Percentiles rank a stretch among this genome's conserved stretches.
Evolutionary conservation across 2,113 vertebrate species (phyloP).

Genomic region (Monopterus albus): DNA sequence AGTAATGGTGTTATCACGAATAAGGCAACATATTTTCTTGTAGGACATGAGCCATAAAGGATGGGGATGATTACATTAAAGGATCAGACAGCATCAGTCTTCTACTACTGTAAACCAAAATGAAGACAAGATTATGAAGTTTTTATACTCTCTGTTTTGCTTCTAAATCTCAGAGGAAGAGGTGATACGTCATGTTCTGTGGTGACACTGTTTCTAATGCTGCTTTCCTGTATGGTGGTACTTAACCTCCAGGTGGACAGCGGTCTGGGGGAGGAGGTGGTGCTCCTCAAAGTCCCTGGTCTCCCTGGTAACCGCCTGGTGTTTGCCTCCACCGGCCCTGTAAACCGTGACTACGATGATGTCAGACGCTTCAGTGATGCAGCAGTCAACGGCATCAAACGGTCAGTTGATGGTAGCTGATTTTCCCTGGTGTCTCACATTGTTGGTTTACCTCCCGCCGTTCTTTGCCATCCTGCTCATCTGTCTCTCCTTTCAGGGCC

Average conservation of each 20-base stretch:
- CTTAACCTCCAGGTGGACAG: constrained; percentile 75
- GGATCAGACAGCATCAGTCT: too few relatives aligned
- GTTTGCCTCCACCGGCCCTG: constrained; percentile 82
- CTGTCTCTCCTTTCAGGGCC: constrained; percentile 67
- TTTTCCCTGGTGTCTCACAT: background rate
- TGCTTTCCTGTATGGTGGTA: background rate
- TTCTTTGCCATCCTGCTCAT: background rate
- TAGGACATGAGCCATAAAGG: too few relatives aligned
- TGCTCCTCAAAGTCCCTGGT: constrained; percentile 77
- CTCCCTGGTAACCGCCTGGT: constrained; percentile 82
- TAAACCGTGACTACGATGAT: constrained; percentile 85
- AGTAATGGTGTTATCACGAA: too few relatives aligned
- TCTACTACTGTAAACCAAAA: too few relatives aligned
- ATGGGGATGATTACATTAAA: too few relatives aligned
- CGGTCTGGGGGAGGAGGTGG: constrained; percentile 76
- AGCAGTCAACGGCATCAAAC: constrained; percentile 77
- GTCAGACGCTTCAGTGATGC: constrained; percentile 83
- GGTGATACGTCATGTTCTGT: background rate
- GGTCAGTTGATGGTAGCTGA: constrained; percentile 35
- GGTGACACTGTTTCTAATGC: background rate
- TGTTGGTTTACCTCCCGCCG: background rate
- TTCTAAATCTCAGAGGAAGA: background rate
- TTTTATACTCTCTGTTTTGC: background rate
- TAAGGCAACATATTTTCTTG: too few relatives aligned
- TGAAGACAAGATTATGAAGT: background rate